Evolutionary conservation across 2,888 invertebrate genomes (phyloP).

Genomic region (Nomada ferruginata): DNA sequence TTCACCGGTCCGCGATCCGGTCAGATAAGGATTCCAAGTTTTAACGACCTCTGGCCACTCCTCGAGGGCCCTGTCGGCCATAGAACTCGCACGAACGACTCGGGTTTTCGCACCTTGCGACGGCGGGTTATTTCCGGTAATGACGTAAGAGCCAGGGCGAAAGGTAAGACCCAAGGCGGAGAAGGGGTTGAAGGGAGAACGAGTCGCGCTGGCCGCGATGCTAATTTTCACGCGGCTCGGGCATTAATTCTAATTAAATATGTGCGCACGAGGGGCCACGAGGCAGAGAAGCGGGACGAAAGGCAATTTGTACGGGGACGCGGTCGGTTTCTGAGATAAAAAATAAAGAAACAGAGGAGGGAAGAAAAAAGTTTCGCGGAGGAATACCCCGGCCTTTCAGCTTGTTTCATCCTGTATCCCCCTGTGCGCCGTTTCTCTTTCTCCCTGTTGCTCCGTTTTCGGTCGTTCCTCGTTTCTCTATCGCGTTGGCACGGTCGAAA

Average conservation of each 20-base stretch:
- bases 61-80: conserved; percentile 34
- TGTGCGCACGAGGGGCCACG: conserved; percentile 69
- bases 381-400: conserved; percentile 61
- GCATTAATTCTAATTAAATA: conserved; percentile 80
- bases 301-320: conserved; percentile 76
- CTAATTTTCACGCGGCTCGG: conserved; percentile 75
- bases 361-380: conserved; percentile 62
- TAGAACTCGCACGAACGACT: conserved; percentile 57
- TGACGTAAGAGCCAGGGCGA: conserved; percentile 65
- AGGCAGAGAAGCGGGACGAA: conserved; percentile 74
- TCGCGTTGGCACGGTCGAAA: neutral
- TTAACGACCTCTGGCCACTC: conserved; percentile 58
- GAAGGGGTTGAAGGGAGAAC: neutral
- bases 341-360: conserved; percentile 52
- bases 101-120: conserved; percentile 73
- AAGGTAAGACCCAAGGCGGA: conserved; percentile 4
- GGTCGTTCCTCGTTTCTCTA: conserved; percentile 19
- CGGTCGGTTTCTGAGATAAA: conserved; percentile 72
- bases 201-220: conserved; percentile 64
- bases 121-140: conserved; percentile 72
- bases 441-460: conserved; percentile 17
- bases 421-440: conserved; percentile 2
- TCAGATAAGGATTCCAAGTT: conserved; percentile 67
- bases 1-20: conserved; percentile 58
- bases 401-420: conserved; percentile 44